Evolutionary conservation across 2,888 invertebrate species (phyloP), one percentile per base, ranked within the genome.

Genomic region (Volucella inflata): DNA sequence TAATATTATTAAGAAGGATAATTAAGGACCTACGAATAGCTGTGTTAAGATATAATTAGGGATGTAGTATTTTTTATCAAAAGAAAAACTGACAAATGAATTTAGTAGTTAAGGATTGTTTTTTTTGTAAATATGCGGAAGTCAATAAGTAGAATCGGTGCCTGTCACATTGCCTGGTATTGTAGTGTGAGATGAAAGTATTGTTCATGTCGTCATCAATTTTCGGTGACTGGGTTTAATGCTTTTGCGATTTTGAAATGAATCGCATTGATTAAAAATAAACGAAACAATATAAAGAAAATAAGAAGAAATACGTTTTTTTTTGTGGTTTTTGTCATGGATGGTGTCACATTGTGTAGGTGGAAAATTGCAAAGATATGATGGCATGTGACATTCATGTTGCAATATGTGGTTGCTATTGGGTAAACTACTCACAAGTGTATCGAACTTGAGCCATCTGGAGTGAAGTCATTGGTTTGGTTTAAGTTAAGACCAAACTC

Each of bases 1-100:
- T 11, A 81, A 88, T 12, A 91, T 91, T 78, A 88, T 89, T 38
- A 91, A 91, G 88, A 89, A 89, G 88, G 88, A 87, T 50, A 87
- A 90, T 70, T 91, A 90, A 82, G 88, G 44, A 71, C 42, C 42
- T 50, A 64, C 9, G 6, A 30, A 30, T 30, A 30, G 6, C 36
- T 62, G 50, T 53, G 36, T 68, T 42, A 38, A 51, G 21, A 10
- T 30, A 44, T 53, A 64, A 55, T 62, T 21, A 40, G 55, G 70
- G 30, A 62, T 4, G 6, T 30, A 30, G 30, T 30, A 30, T 30
- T 30, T n/a, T 30, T 30, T 30, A 30, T 30, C 30, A 30, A 30
- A 30, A 30, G 6, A 30, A 30, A 30, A 30, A 30, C 30, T 30
- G 30, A 30, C 6, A 30, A 30, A 6, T 30, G 0, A 30, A 30